Conservation (phyloP, 2,113 vertebrate species). For the Gorilla gorilla region DNA sequence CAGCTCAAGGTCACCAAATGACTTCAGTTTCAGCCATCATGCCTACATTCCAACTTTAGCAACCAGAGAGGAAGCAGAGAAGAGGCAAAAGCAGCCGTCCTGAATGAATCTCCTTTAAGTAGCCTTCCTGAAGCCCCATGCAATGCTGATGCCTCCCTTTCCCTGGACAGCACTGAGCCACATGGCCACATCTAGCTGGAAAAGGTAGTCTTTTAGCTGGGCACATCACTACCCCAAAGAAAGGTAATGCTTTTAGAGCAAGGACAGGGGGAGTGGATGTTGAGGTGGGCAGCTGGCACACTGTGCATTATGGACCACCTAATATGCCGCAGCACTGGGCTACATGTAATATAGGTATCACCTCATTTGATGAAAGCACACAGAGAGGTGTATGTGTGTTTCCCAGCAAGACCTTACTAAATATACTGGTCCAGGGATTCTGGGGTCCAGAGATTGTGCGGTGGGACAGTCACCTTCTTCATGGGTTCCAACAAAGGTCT, state of each 20-base stretch:
- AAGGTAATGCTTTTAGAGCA: neutral
- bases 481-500: neutral
- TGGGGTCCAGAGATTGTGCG: neutral
- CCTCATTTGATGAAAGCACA: neutral
- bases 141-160: fast-evolving
- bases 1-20: neutral
- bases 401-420: neutral
- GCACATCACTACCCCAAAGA: neutral
- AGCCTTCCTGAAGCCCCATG: neutral
- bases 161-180: neutral
- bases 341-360: fast-evolving
- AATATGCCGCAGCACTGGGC: neutral
- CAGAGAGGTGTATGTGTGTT: fast-evolving
- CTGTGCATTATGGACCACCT: neutral
- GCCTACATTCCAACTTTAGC: neutral
- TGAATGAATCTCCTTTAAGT: neutral
- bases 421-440: neutral
- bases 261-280: too few species aligned
- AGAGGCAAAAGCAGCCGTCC: neutral
- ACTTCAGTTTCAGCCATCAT: neutral
- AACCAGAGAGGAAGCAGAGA: neutral
- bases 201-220: neutral
- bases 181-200: neutral
- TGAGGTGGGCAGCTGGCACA: neutral
- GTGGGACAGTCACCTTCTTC: neutral